phyloP scores from a whole-genome alignment of 2,888 invertebrate genomes.

The Buathra laborator region DNA sequence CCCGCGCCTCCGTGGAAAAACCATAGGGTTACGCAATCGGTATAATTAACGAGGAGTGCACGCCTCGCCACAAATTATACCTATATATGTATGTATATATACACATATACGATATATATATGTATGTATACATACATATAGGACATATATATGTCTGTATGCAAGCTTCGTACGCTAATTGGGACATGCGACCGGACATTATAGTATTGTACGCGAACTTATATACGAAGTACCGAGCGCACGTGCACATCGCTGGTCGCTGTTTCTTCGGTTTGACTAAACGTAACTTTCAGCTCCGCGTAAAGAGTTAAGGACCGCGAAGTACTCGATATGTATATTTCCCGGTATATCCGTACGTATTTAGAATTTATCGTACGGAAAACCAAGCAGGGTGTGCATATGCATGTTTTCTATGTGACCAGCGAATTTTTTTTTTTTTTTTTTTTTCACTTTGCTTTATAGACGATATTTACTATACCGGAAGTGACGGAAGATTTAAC shows the following conservation, averaged over 20 bases:
- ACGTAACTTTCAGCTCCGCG: conserved; percentile 19
- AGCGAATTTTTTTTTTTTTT: not conserved
- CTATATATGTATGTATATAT: conserved; percentile 34
- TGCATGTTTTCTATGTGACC: not conserved
- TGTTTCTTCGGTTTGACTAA: not conserved
- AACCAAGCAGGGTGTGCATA: not conserved
- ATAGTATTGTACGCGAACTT: conserved; percentile 48
- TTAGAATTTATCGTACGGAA: conserved; percentile 5
- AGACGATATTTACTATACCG: conserved; percentile 12
- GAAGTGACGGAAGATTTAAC: not conserved
- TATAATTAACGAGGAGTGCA: conserved; percentile 77
- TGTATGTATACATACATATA: not conserved
- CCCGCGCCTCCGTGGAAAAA: conserved; percentile 26
- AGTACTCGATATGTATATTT: conserved; percentile 9
- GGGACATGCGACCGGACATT: conserved; percentile 57
- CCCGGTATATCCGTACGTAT: not conserved
- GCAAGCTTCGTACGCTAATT: conserved; percentile 62
- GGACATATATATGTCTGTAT: not conserved
- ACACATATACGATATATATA: conserved; percentile 31
- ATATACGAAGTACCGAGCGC: conserved; percentile 1
- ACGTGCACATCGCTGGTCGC: conserved; percentile 10
- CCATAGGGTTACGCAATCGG: conserved; percentile 71
- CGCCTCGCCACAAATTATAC: conserved; percentile 58
- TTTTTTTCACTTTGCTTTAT: not conserved
- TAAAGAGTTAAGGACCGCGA: conserved; percentile 3